These are phyloP conservation scores for Karalla daura DNA, from an alignment of 2,797 vertebrate species.

Conservation along the genomic window DNA sequence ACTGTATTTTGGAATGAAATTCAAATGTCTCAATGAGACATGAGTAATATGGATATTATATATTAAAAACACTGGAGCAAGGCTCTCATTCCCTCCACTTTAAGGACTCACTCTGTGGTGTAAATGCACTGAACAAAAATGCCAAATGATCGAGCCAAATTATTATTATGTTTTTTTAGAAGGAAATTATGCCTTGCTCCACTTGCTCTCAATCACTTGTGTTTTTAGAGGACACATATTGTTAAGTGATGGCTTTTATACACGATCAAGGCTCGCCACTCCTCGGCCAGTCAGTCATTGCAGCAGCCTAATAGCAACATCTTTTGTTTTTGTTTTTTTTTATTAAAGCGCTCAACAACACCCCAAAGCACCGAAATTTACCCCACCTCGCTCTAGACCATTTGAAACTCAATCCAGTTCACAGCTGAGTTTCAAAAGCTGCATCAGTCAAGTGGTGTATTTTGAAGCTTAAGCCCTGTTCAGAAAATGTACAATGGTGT, in stretches of 20 bases:
- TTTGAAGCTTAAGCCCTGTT: conserved; percentile 10
- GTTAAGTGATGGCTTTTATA: not conserved
- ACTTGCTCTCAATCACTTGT: not conserved
- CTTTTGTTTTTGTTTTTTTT: too few species aligned
- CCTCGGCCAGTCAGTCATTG: conserved; percentile 20
- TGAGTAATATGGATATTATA: conserved; percentile 9
- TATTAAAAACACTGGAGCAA: conserved; percentile 6
- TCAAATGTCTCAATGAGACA: conserved; percentile 2
- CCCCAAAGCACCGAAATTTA: conserved; percentile 3
- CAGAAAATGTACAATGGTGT: conserved; percentile 34
- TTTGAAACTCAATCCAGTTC: conserved; percentile 2
- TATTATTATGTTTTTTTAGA: not conserved
- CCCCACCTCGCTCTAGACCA: not conserved
- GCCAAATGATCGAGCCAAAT: too few species aligned
- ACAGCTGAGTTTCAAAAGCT: conserved; percentile 3
- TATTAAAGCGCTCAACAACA: conserved; percentile 7
- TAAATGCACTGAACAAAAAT: conserved; percentile 13
- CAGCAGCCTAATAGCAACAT: conserved; percentile 18
- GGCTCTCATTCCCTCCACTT: not conserved
- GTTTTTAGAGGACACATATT: conserved; percentile 9
- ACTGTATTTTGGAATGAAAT: conserved; percentile 28
- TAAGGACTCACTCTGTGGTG: not conserved
- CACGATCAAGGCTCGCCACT: conserved; percentile 21
- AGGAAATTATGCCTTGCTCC: conserved; percentile 3
- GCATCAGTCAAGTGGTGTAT: conserved; percentile 2